Percentiles rank a stretch among this genome's conserved stretches.
Conservation (phyloP, 2,888 invertebrate species). For the Acanthosepion pharaonis region DNA sequence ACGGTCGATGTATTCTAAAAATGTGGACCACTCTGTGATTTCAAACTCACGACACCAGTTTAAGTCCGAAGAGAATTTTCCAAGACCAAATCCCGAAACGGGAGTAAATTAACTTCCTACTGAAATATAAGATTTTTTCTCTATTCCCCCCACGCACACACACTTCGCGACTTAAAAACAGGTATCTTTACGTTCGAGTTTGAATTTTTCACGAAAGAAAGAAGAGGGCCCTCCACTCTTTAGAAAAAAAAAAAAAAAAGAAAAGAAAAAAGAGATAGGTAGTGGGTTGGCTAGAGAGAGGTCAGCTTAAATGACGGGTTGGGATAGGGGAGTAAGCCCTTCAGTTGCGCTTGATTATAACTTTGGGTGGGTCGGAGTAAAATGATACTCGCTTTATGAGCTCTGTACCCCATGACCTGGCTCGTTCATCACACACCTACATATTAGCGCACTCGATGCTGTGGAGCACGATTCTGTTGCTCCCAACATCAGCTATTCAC, state of each 20-base stretch:
- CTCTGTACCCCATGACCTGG: background rate
- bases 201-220: background rate
- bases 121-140: no score
- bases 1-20: no score
- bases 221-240: background rate
- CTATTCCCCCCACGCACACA: rapidly evolving
- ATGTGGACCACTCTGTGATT: no score
- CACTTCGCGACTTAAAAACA: no score
- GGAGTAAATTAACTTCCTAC: no score
- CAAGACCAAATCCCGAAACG: no score
- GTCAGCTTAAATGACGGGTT: background rate
- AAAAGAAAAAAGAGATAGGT: background rate
- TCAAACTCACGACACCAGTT: no score
- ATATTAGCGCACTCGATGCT: background rate
- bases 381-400: background rate
- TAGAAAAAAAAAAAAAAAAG: background rate
- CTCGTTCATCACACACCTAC: background rate
- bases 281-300: background rate
- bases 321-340: background rate
- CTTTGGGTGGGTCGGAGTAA: background rate
- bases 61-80: no score
- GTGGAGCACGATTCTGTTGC: background rate
- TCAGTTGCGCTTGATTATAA: background rate
- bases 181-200: no score
- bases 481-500: background rate